Conservation (phyloP, 2,113 vertebrate genomes). For the Pygoscelis antarcticus region DNA sequence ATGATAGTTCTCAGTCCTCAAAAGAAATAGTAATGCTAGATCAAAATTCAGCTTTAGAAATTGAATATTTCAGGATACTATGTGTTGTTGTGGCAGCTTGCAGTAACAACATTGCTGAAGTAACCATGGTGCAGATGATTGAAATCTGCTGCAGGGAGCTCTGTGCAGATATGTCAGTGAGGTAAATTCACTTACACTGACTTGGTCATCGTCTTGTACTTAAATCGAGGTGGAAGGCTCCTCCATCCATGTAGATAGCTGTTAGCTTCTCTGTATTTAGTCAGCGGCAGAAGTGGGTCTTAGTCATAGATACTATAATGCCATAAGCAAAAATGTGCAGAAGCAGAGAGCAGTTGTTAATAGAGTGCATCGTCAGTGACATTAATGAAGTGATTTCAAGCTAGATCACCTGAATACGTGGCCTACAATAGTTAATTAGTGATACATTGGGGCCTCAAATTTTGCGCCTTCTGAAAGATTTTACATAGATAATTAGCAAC, state of each 20-base stretch:
- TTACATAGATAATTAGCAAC: not conserved
- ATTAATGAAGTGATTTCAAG: not conserved
- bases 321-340: not conserved
- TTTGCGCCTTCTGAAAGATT: not conserved
- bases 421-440: not conserved
- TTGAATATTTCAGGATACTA: not conserved
- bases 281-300: not conserved
- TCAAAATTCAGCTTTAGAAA: not conserved
- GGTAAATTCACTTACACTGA: not conserved
- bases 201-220: not conserved
- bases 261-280: not conserved
- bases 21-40: not conserved
- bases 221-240: not conserved
- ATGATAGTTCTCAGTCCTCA: not conserved
- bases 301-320: not conserved
- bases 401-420: not conserved
- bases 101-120: fast-evolving
- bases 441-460: not conserved
- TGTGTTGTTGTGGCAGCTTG: not conserved
- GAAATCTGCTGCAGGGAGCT: not conserved
- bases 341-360: not conserved
- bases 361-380: not conserved
- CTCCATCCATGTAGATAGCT: not conserved
- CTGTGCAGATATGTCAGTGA: not conserved
- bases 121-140: not conserved